Evolutionary conservation across 2,888 invertebrate genomes (phyloP), one percentile per base, ranked within the genome.

Genomic region (Synanthedon myopaeformis): DNA sequence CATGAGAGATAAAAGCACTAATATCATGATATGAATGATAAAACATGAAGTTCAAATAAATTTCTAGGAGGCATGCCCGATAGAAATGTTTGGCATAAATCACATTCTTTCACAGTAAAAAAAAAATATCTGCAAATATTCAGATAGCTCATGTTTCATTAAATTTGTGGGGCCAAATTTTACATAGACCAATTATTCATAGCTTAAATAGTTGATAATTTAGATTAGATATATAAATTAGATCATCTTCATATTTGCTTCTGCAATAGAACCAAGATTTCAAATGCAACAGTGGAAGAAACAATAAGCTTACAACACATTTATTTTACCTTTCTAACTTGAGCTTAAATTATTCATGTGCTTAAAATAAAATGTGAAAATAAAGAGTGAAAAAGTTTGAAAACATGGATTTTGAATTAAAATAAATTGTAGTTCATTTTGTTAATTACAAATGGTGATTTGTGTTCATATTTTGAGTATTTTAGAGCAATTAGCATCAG

Each of bases 251-350:
- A 45, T 67, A 69, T 64, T 69, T 67, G 63, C 62, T 59, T 52
- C 52, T 56, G 55, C 59, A 57, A 59, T 55, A 51, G 53, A 60
- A 56, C 52, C 58, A 54, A 19, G 53, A 51, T 56, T 58, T 60
- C 53, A 23, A 61, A 60, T 56, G 58, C 54, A 57, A 62, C 58
- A 64, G 61, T 54, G 50, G 19, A 35, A 13, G 14, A 42, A 23
- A 45, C 5, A 19, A 23, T 58, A 71, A 75, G 74, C 72, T 70
- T 61, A 69, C 62, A 71, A 72, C 69, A 66, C n/a, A n/a, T 42
- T 42, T 19, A 51, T 48, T 23, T 53, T 57, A 68, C 76, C 80
- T 75, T 82, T 80, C 75, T 80, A 82, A 82, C 83, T 82, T 78
- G 77, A 80, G 59, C 63, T 65, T 52, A 56, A 59, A 57, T 59